These are phyloP conservation scores for Macroramphosus scolopax DNA, from an alignment of 2,797 vertebrate genomes.

Conservation along the genomic window DNA sequence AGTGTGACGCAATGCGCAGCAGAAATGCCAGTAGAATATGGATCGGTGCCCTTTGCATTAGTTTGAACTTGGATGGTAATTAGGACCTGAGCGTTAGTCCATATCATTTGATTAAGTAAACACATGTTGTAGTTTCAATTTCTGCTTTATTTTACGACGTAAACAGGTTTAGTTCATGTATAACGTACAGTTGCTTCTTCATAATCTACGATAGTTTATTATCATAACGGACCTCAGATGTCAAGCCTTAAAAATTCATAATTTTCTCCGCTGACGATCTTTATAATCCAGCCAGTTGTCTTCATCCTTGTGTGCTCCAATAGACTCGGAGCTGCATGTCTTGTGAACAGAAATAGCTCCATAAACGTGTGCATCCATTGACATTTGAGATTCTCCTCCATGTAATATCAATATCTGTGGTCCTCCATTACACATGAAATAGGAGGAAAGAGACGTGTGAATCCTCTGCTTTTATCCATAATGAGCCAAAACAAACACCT, in stretches of 20 bases:
- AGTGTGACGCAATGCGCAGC: constrained; percentile 20
- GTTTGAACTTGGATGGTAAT: constrained; percentile 56
- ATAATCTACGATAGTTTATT: not conserved
- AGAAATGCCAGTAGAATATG: constrained; percentile 44
- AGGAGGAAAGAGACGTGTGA: constrained; percentile 30
- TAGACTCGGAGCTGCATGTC: constrained; percentile 7
- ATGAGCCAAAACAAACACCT: constrained; percentile 68
- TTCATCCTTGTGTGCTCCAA: constrained; percentile 16
- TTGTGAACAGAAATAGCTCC: constrained; percentile 11
- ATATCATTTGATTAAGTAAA: constrained; percentile 51
- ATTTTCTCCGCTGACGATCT: constrained; percentile 8
- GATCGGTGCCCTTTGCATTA: constrained; percentile 46
- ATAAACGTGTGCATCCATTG: constrained; percentile 13
- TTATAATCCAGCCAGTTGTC: constrained; percentile 19
- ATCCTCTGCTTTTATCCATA: constrained; percentile 47
- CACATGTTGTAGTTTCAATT: constrained; percentile 33
- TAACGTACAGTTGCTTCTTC: not conserved
- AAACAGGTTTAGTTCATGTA: constrained; percentile 3
- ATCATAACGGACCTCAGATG: not conserved
- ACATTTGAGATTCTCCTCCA: constrained; percentile 19
- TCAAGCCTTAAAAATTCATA: constrained; percentile 6
- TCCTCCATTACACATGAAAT: constrained; percentile 21
- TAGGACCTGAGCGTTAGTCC: constrained; percentile 30
- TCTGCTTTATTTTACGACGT: constrained; percentile 29
- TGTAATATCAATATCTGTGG: constrained; percentile 21